phyloP scores from a whole-genome alignment of 2,113 vertebrate genomes.

The Bos javanicus region DNA sequence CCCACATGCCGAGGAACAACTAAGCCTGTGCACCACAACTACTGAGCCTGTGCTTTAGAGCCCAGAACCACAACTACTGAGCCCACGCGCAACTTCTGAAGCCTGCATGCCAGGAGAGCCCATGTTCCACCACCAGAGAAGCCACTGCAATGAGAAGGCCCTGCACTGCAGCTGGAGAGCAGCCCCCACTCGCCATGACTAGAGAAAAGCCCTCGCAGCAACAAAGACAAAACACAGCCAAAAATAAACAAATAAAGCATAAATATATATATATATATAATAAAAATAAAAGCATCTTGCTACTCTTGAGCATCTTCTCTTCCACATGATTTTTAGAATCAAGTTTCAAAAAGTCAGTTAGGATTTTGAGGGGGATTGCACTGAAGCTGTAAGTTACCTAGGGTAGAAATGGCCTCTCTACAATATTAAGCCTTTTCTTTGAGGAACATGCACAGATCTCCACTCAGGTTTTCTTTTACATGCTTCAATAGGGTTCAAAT shows the following conservation, averaged over 20 bases:
- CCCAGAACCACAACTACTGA: background rate
- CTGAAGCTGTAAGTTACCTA: background rate
- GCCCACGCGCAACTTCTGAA: background rate
- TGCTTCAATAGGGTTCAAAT: background rate
- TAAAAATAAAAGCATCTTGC: background rate
- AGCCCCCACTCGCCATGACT: background rate
- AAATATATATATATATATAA: background rate
- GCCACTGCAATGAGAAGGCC: background rate
- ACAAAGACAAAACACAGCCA: background rate
- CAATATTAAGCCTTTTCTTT: background rate
- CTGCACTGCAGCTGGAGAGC: background rate
- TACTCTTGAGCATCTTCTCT: slow-evolving; percentile 16
- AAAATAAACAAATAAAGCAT: background rate
- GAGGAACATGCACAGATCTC: background rate
- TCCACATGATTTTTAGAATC: background rate
- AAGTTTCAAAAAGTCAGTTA: background rate
- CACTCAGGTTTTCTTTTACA: background rate
- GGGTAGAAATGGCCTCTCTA: background rate
- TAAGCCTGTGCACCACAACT: background rate
- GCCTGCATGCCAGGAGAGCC: background rate
- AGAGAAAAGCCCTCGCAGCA: background rate
- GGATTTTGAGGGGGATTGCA: background rate
- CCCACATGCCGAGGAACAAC: background rate
- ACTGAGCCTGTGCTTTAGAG: background rate
- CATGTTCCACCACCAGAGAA: background rate